phyloP scores from a whole-genome alignment of 2,888 invertebrate genomes.

The Caenorhabditis zanzibari region DNA sequence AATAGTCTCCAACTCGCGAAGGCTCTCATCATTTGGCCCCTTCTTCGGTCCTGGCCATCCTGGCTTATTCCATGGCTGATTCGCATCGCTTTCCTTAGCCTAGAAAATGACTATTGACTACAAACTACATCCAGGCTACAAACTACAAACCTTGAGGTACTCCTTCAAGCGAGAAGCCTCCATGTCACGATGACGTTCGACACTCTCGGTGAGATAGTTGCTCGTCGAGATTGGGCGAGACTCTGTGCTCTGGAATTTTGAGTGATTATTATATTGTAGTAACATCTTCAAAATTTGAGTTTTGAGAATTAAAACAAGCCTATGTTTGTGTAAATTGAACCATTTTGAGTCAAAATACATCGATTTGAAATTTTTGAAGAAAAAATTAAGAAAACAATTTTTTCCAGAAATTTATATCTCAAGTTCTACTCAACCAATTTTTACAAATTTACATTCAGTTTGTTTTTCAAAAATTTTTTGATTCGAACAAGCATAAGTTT shows the following conservation, averaged over 20 bases:
- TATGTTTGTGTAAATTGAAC: neutral
- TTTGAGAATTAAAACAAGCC: neutral
- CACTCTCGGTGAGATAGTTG: slow-evolving; percentile 81
- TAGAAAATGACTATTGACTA: neutral
- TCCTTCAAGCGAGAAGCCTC: slow-evolving; percentile 79
- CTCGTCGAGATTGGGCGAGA: slow-evolving; percentile 81
- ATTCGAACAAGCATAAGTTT: neutral
- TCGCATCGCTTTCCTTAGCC: slow-evolving; percentile 82
- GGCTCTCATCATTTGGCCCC: slow-evolving; percentile 77
- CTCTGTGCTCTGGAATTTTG: slow-evolving; percentile 76
- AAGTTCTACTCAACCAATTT: too few relatives aligned
- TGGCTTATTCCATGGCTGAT: slow-evolving; percentile 83
- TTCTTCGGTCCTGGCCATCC: slow-evolving; percentile 81
- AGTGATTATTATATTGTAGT: too few relatives aligned
- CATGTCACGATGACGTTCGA: slow-evolving; percentile 82
- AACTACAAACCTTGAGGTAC: slow-evolving; percentile 74
- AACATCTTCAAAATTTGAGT: too few relatives aligned
- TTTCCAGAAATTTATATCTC: too few relatives aligned
- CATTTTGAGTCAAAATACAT: neutral
- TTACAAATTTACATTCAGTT: too few relatives aligned
- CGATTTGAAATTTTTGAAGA: too few relatives aligned
- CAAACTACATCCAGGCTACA: neutral
- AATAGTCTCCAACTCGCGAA: slow-evolving; percentile 80
- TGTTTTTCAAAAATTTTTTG: too few relatives aligned
- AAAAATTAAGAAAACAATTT: too few relatives aligned